Base-by-base conservation (phyloP, 2,888 invertebrate genomes). In the Nephrotoma guestfalica region DNA sequence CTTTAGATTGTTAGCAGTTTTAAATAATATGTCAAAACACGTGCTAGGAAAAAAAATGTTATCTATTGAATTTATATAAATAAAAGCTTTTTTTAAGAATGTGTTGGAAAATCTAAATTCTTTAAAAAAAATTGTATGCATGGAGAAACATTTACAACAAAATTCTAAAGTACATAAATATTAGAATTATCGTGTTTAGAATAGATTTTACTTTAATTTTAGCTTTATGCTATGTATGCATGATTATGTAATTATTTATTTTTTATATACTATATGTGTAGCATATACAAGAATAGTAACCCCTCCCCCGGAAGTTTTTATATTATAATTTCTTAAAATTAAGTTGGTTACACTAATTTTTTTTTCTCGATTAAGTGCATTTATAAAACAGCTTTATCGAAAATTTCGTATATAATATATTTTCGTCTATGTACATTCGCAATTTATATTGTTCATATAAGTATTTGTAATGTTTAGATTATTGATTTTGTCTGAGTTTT, bases 401-500 rank as follows among this genome's bases (percentile, higher is more conserved):
- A 71, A 57, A 71, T 0, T 30, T 18, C 2, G 30, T 30, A 30
- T 71, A 4, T 71, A 57, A 57, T 57, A 30, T 15, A 71, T 18
- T 71, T 51, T 51, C 51, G 30, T 71, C 30, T 71, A 71, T 30
- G 9, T 71, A 71, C 71, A 1, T 71, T 30, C 30, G 71, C 30
- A n/a, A 51, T 51, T 6, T 71, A 30, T 15, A 47, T 9, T 30
- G 30, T 30, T 30, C 30, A 47, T 30, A 30, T 30, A 71, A 71
- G 30, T 71, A 71, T 30, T 71, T 71, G 30, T 71, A 71, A 71
- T 71, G 71, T 71, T 71, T 43, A 85, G 43, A 45, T 15, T 85
- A 85, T 85, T 45, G 85, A 85, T 85, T 85, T 85, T 85, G 85
- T 85, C 85, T 85, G 85, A 43, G 85, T 84, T 84, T 83, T 41